These are phyloP conservation scores for Pammene aurita DNA, from an alignment of 2,888 invertebrate species.

Conservation along the genomic window DNA sequence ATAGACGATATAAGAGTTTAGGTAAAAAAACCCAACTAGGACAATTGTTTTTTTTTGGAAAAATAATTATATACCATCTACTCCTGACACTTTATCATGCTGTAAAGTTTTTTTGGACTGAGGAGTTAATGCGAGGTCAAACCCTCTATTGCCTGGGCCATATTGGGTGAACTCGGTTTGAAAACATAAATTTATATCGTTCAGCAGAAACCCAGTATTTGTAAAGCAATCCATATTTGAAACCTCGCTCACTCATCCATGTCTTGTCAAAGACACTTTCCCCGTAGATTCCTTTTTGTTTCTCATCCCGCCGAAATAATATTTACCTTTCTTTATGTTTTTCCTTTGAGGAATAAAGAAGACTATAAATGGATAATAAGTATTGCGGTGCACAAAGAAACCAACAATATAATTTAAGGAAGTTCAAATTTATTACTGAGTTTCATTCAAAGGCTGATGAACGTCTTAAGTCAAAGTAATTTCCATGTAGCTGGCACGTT, in stretches of 20 bases:
- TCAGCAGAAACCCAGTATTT: background rate
- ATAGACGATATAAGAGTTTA: too few relatives aligned
- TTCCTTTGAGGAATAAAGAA: background rate
- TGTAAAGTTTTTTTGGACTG: too few relatives aligned
- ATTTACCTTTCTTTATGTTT: slow-evolving; percentile 9
- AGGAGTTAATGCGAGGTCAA: too few relatives aligned
- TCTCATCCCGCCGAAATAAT: background rate
- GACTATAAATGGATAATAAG: slow-evolving; percentile 6
- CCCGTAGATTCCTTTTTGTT: background rate
- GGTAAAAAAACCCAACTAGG: too few relatives aligned
- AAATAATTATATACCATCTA: too few relatives aligned
- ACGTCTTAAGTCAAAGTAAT: slow-evolving; percentile 1
- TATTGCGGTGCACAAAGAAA: slow-evolving; percentile 17
- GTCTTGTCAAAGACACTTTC: background rate
- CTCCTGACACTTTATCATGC: too few relatives aligned
- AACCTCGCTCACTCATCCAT: background rate
- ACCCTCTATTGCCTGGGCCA: too few relatives aligned
- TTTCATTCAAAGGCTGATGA: slow-evolving; percentile 5
- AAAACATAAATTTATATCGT: too few relatives aligned
- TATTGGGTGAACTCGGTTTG: too few relatives aligned
- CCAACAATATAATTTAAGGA: slow-evolving; percentile 1
- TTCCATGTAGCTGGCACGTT: background rate
- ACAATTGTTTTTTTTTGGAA: too few relatives aligned
- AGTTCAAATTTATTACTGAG: slow-evolving; percentile 11
- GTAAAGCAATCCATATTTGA: background rate